Base-by-base conservation (phyloP, 2,113 vertebrate genomes). In the Prunella himalayana region DNA sequence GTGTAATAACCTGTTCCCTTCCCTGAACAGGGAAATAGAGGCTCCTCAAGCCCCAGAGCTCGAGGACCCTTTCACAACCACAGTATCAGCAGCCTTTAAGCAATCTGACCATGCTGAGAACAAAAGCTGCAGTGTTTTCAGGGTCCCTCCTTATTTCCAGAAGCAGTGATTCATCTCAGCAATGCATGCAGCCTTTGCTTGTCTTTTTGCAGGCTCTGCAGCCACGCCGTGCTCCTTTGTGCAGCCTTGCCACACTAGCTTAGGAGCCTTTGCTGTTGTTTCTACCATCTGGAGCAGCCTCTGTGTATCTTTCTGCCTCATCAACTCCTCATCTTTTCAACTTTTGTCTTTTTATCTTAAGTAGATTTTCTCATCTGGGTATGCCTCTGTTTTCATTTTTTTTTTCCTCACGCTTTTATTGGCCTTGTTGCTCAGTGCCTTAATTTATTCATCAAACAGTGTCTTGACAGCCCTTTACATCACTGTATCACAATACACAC, bases 241-340 rank as follows among this genome's bases (percentile, higher is more conserved):
- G 9, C 18, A 28, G 24, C n/a, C 35, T 65, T 72, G 22, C 50
- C 20, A 18, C 39, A 56, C 25, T 11, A 11, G 28, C 42, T 22
- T 22, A 78, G 39, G 73, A 89, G 41, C 53, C 45, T 70, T 85
- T 82, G 77, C 90, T 91, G 56, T 49, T 60, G 42, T 78, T 91
- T 50, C 47, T 63, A 3, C 86, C 95, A 95, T 95, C 91, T 96
- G 96, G 87, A 96, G 66, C 76, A 92, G 64, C 44, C 75, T 94
- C 71, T 20, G 2, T 94, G 78, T 86, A 21, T 87, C 77, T 82
- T 95, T 96, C 82, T 95, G 94, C 94, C 86, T 95, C 87, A 94
- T 94, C 91, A 95, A 77, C 76, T 92, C 66, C 81, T 81, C 60
- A 70, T 91, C 61, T 92, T 80, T 87, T 91, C 81, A 92, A 77